phyloP scores from a whole-genome alignment of 2,888 invertebrate genomes.

The Salpingus planirostris region DNA sequence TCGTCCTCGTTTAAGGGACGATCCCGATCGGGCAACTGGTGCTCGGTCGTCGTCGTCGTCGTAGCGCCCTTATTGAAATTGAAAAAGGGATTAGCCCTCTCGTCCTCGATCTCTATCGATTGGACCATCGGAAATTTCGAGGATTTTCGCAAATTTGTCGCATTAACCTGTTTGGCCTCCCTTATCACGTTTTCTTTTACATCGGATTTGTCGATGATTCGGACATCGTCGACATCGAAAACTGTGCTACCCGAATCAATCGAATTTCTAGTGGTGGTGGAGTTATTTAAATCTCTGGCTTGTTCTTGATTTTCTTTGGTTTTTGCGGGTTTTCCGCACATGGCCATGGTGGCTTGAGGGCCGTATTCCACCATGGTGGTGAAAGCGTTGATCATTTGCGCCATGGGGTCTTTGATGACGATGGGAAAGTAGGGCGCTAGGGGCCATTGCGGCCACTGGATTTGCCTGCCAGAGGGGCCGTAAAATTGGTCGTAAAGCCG shows the following conservation, averaged over 20 bases:
- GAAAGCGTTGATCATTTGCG: conserved; percentile 46
- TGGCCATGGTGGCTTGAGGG: conserved; percentile 38
- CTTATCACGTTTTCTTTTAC: neutral
- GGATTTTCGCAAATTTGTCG: neutral
- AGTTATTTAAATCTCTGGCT: neutral
- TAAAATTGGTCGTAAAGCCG: conserved; percentile 6
- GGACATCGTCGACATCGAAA: conserved; percentile 15
- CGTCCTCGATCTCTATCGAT: too few relatives aligned
- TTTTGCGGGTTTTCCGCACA: neutral
- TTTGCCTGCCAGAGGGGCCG: conserved; percentile 11
- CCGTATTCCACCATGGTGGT: conserved; percentile 51
- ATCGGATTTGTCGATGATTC: conserved; percentile 6
- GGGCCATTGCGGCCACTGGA: conserved; percentile 43
- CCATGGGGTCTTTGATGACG: conserved; percentile 49
- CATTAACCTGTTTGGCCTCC: neutral
- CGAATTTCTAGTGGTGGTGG: neutral
- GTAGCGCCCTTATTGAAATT: too few relatives aligned
- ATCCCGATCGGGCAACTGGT: conserved; percentile 20
- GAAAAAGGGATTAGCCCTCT: too few relatives aligned
- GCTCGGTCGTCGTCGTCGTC: conserved; percentile 4
- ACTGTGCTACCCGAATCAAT: conserved; percentile 1
- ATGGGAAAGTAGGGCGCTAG: conserved; percentile 49
- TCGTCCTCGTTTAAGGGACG: conserved; percentile 21
- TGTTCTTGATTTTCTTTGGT: neutral
- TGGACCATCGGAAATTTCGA: neutral